Evolutionary conservation across 2,888 invertebrate genomes (phyloP).

Genomic region (Agrotis clavis): DNA sequence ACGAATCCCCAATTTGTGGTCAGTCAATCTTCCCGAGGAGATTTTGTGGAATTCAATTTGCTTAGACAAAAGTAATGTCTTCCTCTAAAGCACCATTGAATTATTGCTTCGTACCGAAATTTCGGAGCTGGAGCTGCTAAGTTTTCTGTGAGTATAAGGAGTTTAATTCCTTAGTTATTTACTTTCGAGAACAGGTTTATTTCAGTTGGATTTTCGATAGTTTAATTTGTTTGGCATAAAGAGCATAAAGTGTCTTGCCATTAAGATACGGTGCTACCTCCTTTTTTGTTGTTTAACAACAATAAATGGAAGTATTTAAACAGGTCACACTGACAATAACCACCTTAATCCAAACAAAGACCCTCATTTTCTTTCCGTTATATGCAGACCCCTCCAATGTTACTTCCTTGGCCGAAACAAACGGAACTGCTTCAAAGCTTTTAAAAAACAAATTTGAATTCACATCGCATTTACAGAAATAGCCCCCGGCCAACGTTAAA

Average conservation of each 20-base stretch:
- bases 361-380: constrained; percentile 18
- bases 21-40: constrained; percentile 86
- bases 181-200: constrained; percentile 1
- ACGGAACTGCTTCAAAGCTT: constrained; percentile 68
- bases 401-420: constrained; percentile 64
- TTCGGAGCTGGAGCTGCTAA: constrained; percentile 54
- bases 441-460: constrained; percentile 76
- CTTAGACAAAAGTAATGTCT: constrained; percentile 86
- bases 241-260: background rate
- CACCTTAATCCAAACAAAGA: constrained; percentile 42
- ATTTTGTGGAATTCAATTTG: constrained; percentile 88
- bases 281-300: background rate
- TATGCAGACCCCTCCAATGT: constrained; percentile 35
- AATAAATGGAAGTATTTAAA: background rate
- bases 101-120: constrained; percentile 68
- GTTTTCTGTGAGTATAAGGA: constrained; percentile 30
- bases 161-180: constrained; percentile 13
- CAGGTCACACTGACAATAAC: constrained; percentile 14
- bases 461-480: constrained; percentile 72
- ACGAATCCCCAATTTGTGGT: constrained; percentile 90
- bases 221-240: background rate
- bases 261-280: background rate
- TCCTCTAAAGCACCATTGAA: constrained; percentile 74
- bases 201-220: background rate
- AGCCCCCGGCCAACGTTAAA: constrained; percentile 73